Evolutionary conservation across 2,888 invertebrate genomes (phyloP).

Genomic region (Melanophora roralis): DNA sequence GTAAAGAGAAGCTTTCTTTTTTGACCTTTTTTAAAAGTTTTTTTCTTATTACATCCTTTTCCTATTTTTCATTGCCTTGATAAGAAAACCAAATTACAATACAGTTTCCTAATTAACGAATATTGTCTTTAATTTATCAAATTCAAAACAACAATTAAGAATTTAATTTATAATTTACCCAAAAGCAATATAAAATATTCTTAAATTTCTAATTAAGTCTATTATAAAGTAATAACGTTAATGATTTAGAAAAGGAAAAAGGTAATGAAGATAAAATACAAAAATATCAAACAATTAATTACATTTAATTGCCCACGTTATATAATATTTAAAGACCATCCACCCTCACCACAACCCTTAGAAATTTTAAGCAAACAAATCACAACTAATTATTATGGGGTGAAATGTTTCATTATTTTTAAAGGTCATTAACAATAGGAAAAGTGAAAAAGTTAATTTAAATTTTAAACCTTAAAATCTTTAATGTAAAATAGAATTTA

Average conservation of each 20-base stretch:
- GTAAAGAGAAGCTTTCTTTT: too few relatives aligned
- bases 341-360: neutral
- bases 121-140: too few relatives aligned
- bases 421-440: neutral
- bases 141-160: too few relatives aligned
- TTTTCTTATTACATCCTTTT: too few relatives aligned
- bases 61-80: too few relatives aligned
- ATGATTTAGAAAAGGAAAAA: neutral
- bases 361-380: conserved; percentile 21
- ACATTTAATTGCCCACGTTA: conserved; percentile 42
- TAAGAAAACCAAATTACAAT: too few relatives aligned
- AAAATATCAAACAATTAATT: conserved; percentile 17
- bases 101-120: too few relatives aligned
- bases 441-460: neutral
- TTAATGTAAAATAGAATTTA: neutral
- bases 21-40: too few relatives aligned
- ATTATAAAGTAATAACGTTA: neutral
- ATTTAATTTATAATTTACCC: too few relatives aligned
- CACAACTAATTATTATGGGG: conserved; percentile 23
- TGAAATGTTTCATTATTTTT: neutral
- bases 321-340: conserved; percentile 1
- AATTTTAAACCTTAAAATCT: neutral
- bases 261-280: neutral
- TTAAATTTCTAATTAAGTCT: neutral
- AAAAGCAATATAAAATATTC: too few relatives aligned